Percentiles rank a stretch among this genome's conserved stretches.
These are phyloP conservation scores for Perizoma affinitatum DNA, from an alignment of 2,888 invertebrate species.

Conservation along the genomic window DNA sequence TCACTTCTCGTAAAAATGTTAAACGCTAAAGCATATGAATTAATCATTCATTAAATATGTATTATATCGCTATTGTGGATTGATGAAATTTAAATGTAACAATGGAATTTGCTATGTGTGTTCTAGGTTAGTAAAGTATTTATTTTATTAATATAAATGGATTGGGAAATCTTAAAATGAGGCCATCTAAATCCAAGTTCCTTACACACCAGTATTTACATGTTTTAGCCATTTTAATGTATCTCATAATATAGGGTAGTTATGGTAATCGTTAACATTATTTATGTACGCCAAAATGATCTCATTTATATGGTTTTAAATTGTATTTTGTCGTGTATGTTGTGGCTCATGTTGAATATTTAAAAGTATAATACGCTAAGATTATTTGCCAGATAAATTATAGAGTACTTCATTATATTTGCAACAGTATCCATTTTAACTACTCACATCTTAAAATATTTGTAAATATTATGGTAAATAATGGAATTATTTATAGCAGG, in stretches of 20 bases:
- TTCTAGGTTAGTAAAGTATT: constrained; percentile 38
- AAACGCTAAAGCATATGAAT: constrained; percentile 20
- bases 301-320: constrained; percentile 43
- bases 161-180: constrained; percentile 42
- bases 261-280: constrained; percentile 44
- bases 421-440: constrained; percentile 7
- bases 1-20: constrained; percentile 19
- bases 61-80: constrained; percentile 34
- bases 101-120: constrained; percentile 47
- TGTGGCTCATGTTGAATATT: constrained; percentile 26
- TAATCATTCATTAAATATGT: constrained; percentile 20
- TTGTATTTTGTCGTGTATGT: constrained; percentile 16
- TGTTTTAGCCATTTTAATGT: constrained; percentile 61
- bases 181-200: constrained; percentile 60
- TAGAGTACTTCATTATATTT: constrained; percentile 14
- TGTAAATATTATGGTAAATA: neutral
- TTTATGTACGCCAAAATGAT: constrained; percentile 51
- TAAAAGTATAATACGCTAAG: constrained; percentile 8
- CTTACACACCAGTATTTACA: constrained; percentile 65
- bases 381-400: no score
- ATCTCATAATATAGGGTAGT: constrained; percentile 58
- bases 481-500: constrained; percentile 2
- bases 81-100: constrained; percentile 42
- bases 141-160: constrained; percentile 32
- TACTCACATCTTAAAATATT: constrained; percentile 7